Evolutionary conservation across 2,797 vertebrate genomes (phyloP), one percentile per base, ranked within the genome.

Genomic region (Borostomias antarcticus): DNA sequence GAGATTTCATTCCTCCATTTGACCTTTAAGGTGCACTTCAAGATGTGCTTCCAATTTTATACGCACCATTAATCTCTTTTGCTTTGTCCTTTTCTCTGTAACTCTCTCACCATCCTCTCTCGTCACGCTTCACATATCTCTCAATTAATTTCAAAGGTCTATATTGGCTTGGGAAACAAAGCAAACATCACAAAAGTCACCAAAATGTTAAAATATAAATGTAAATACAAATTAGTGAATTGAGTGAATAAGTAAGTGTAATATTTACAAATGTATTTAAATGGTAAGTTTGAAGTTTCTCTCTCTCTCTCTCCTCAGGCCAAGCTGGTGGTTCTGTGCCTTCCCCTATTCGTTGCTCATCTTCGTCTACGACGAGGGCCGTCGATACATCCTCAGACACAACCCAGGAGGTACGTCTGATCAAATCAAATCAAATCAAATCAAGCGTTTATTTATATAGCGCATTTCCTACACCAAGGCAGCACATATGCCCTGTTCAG

Each of bases 321-420:
- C 96, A 0, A 91, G 85, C 2, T 99, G 97, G 97, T 99, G 97
- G 97, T 96, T 99, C 92, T 99, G 97, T 70, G 97, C 96, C 86
- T 95, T 99, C 89, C 97, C 97, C 0, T 99, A 99, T 78, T 97
- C 96, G 47, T 94, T 99, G n/a, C 91, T 98, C 80, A 98, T 99
- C 87, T 98, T 99, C 28, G 62, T 98, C 62, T 99, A 98, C 1
- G 97, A 99, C 71, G 97, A 99, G 92, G 88, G 88, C 81, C 90
- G 97, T 79, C 96, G 96, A 87, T 92, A 98, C 70, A 95, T 98
- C 69, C 92, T 99, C 86, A 91, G 97, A 83, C 94, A 94, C 78
- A 95, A 93, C 91, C 97, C 97, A 84, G 97, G 97, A 59, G 96
- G 97, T 99, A 92, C 94, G 90, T 1, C 29, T 53, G 21, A 26